Evolutionary conservation across 2,113 vertebrate genomes (phyloP), one percentile per base, ranked within the genome.

Genomic region (Eulemur rufifrons): DNA sequence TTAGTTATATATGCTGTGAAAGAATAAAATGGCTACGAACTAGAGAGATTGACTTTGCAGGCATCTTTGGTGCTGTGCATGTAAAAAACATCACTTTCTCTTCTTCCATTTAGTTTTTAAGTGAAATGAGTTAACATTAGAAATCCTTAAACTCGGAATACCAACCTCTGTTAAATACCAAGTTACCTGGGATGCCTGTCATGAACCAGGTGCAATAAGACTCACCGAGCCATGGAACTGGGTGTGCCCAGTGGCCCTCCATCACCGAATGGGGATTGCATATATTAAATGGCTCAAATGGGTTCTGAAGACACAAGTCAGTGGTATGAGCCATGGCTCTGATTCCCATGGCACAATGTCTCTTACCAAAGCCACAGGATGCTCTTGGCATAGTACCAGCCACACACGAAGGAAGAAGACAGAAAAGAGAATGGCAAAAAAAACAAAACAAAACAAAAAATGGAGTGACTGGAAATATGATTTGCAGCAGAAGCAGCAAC

Each of bases 141-240:
- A 97, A 89, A 61, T 94, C 12, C 39, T 69, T 54, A 12, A 86
- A 78, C 27, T 92, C 96, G 1, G 4, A 87, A 89, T 89, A 73
- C 14, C 13, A 92, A 23, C 29, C 10, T 56, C 23, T 86, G 14
- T 45, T 47, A 71, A 56, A 87, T 18, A 69, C 1, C 52, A 54
- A 56, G 52, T 61, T 64, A 34, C 29, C 29, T 76, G 80, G 83
- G 71, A 37, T 45, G 50, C 18, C 34, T 50, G 74, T 54, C 61
- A 37, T 76, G 54, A 76, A 63, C 25, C 66, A 91, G 39, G 27
- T 23, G 11, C 52, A 71, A 1, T 4, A 7, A 17, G 47, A 92
- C 47, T 71, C 81, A 29, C n/a, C n/a, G 18, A 86, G 13, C 8
- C 23, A 8, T 1, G 29, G 13, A 12, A 63, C 21, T n/a, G 10